These are phyloP conservation scores for Microctenopoma steveboyesi DNA, from an alignment of 2,797 vertebrate species.

Conservation along the genomic window DNA sequence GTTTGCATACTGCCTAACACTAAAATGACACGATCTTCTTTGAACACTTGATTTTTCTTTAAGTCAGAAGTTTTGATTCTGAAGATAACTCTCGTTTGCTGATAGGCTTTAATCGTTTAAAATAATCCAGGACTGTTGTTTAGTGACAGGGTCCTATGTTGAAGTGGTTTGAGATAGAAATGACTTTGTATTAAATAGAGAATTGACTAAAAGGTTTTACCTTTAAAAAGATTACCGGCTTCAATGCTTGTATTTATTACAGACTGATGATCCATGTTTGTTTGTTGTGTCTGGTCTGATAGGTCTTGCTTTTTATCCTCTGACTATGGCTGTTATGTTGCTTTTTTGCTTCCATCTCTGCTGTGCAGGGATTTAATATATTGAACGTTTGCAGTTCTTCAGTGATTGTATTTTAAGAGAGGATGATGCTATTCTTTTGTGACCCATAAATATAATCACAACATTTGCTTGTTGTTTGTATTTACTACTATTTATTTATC, in stretches of 20 bases:
- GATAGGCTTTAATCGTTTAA: conserved; percentile 25
- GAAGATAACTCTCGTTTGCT: neutral
- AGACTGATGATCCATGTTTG: conserved; percentile 10
- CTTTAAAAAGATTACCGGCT: neutral
- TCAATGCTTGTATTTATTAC: conserved; percentile 28
- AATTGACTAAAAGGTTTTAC: conserved; percentile 5
- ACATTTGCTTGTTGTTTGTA: conserved; percentile 2
- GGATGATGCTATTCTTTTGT: conserved; percentile 61
- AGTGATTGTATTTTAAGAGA: conserved; percentile 46
- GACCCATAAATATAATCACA: conserved; percentile 65
- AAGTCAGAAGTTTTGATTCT: neutral
- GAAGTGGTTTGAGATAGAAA: conserved; percentile 1
- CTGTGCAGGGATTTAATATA: conserved; percentile 72
- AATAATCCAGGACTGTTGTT: neutral
- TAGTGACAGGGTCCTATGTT: neutral
- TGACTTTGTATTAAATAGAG: conserved; percentile 33
- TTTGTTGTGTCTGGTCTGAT: conserved; percentile 1
- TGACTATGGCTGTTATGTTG: neutral
- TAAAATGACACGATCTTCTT: conserved; percentile 9
- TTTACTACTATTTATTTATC: conserved; percentile 5
- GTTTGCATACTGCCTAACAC: conserved; percentile 19
- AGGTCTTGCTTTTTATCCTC: neutral
- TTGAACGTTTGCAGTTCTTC: conserved; percentile 30
- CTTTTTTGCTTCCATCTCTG: conserved; percentile 54
- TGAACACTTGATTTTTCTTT: conserved; percentile 40